Evolutionary conservation across 2,888 invertebrate species (phyloP), one percentile per base, ranked within the genome.

Genomic region (Zygaena filipendulae): DNA sequence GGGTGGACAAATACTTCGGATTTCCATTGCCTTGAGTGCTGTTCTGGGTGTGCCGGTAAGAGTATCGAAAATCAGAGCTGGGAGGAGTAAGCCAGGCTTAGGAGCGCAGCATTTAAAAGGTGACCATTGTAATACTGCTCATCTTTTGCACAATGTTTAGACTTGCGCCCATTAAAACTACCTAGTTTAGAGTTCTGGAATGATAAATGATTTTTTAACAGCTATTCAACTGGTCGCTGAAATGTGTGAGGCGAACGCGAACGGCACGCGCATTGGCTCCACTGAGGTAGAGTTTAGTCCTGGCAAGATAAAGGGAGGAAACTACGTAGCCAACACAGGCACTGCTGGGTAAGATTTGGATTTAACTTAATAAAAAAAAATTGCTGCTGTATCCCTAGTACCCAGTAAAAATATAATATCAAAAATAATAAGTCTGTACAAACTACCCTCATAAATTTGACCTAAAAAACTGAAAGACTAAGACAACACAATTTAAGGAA

Each of bases 1-100:
- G 92, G 96, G 96, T 32, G 96, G 96, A 0, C 96, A 97, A 80
- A 91, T 95, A 35, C 72, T 96, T 13, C 83, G 96, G 32, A 87
- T 91, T 55, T 86, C 94, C 0, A 69, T 92, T 12, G 86, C 90
- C 5, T 63, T 95, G 13, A 92, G 94, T 56, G 88, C 90, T 33
- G 77, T 97, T 25, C 74, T 88, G 28, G 72, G 82, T 20, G 83
- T 86, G 28, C 89, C 93, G 0, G 81, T 95, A 14, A 82, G 82
- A 39, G 86, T 97, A 3, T 66, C 57, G 6, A 94, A 93, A 37
- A 95, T 96, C 42, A 80, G 96, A 49, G 90, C 89, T 3, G 88
- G 89, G 1, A 83, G 95, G 19, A 83, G 84, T 11, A 92, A 89
- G 47, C 91, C 94, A 3, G 96, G 96, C 0, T 71, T 96, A 14